Evolutionary conservation across 2,888 invertebrate species (phyloP).

Genomic region (Caenorhabditis sp.): DNA sequence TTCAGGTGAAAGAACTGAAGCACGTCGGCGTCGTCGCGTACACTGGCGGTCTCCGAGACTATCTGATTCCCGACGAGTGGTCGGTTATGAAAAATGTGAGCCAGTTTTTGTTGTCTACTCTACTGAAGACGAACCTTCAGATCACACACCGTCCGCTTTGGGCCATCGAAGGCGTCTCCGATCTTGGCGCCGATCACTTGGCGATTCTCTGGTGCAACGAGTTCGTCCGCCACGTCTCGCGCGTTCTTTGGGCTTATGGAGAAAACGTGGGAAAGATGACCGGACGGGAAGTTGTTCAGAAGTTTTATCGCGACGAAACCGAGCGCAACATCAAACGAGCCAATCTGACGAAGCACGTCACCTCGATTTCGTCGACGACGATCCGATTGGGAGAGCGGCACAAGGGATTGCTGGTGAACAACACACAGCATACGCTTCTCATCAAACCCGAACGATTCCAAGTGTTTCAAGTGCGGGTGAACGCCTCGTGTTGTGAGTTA

Average conservation of each 20-base stretch:
- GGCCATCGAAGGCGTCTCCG: constrained; percentile 48
- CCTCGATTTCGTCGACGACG: constrained; percentile 17
- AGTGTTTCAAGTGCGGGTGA: constrained; percentile 17
- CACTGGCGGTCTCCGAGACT: constrained; percentile 72
- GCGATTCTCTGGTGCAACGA: constrained; percentile 79
- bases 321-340: constrained; percentile 19
- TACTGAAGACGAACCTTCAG: too few species aligned
- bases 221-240: constrained; percentile 69
- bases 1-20: constrained; percentile 16
- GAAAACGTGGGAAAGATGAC: constrained; percentile 13
- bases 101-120: neutral
- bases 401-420: neutral
- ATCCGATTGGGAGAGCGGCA: constrained; percentile 21
- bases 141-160: constrained; percentile 49
- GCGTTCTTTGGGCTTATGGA: constrained; percentile 66
- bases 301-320: constrained; percentile 11
- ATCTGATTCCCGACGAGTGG: constrained; percentile 59
- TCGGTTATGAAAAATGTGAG: constrained; percentile 33
- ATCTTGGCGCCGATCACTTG: constrained; percentile 75
- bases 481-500: constrained; percentile 32
- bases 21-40: constrained; percentile 69
- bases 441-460: constrained; percentile 12
- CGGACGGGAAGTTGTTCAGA: constrained; percentile 26
- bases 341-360: constrained; percentile 14
- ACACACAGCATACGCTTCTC: constrained; percentile 9